These are phyloP conservation scores for Schrankia costaestrigalis DNA, from an alignment of 2,888 invertebrate species.

Conservation along the genomic window DNA sequence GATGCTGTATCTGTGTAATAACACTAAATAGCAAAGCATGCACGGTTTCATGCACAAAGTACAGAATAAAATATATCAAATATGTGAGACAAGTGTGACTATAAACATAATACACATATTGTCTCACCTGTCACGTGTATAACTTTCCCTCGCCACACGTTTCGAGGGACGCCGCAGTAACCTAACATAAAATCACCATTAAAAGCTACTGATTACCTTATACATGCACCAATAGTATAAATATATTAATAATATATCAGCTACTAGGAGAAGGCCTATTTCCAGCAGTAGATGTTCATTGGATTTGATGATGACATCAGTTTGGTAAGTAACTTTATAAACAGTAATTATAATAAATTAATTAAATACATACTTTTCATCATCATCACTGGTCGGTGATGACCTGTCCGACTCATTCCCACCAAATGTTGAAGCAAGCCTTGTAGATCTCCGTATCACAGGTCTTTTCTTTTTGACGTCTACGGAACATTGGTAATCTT, in stretches of 20 bases:
- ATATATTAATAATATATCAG: too few relatives aligned
- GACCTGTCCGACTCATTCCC: conserved; percentile 42
- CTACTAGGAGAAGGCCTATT: background rate
- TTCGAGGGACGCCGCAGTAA: conserved; percentile 46
- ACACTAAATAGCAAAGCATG: too few relatives aligned
- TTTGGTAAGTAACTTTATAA: background rate
- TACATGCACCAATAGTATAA: conserved; percentile 43
- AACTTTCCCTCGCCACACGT: conserved; percentile 22
- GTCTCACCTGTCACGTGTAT: conserved; percentile 5
- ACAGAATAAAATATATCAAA: background rate
- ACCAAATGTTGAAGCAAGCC: conserved; percentile 45
- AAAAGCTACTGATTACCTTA: conserved; percentile 10
- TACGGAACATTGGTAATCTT: conserved; percentile 52
- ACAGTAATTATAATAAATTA: background rate
- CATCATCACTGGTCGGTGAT: conserved; percentile 36
- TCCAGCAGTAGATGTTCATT: background rate
- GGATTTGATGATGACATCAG: background rate
- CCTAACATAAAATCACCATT: conserved; percentile 39
- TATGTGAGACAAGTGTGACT: background rate
- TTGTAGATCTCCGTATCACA: conserved; percentile 43
- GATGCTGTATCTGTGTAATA: too few relatives aligned
- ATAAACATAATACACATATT: background rate
- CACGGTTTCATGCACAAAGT: background rate
- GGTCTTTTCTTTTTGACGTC: conserved; percentile 39
- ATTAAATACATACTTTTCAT: conserved; percentile 37